Conservation (phyloP, 1,140 invertebrate species). For the Bombus pascuorum region DNA sequence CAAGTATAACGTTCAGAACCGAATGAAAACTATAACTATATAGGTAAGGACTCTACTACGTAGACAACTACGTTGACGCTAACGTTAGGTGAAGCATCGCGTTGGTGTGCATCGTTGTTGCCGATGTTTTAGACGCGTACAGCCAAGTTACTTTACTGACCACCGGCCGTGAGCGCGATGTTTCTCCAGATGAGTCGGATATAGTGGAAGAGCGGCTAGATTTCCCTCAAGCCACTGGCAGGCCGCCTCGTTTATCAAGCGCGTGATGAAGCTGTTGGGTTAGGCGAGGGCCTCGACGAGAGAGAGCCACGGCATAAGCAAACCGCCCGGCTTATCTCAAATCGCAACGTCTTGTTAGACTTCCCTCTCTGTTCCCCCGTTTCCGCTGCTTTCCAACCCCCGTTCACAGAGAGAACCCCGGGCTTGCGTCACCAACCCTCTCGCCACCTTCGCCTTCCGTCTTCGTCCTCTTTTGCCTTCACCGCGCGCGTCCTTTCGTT, state of each 20-base stretch:
- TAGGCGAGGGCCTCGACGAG: slow-evolving; percentile 40
- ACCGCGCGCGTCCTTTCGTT: slow-evolving; percentile 9
- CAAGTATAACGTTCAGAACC: background rate
- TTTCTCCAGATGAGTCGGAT: slow-evolving; percentile 60
- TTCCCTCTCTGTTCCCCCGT: background rate
- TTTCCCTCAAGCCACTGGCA: slow-evolving; percentile 51
- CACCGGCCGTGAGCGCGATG: slow-evolving; percentile 25
- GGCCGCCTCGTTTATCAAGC: slow-evolving; percentile 74
- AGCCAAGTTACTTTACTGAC: slow-evolving; percentile 30
- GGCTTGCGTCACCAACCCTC: background rate
- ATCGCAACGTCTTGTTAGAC: slow-evolving; percentile 69
- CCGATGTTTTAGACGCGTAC: slow-evolving; percentile 25
- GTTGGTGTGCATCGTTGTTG: slow-evolving; percentile 24
- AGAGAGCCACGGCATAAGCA: slow-evolving; percentile 58
- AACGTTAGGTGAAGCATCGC: too few species aligned
- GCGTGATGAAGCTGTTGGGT: slow-evolving; percentile 75
- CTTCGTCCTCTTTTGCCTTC: background rate
- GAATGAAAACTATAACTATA: background rate
- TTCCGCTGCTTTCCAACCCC: background rate
- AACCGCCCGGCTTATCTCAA: slow-evolving; percentile 65
- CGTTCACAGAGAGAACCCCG: background rate
- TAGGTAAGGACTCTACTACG: background rate
- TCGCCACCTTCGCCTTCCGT: too few species aligned
- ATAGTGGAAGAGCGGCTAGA: slow-evolving; percentile 57
- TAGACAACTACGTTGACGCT: too few species aligned